Percentiles rank a stretch among this genome's conserved stretches.
Evolutionary conservation across 2,888 invertebrate species (phyloP).

Genomic region (Hoplodrina blanda): DNA sequence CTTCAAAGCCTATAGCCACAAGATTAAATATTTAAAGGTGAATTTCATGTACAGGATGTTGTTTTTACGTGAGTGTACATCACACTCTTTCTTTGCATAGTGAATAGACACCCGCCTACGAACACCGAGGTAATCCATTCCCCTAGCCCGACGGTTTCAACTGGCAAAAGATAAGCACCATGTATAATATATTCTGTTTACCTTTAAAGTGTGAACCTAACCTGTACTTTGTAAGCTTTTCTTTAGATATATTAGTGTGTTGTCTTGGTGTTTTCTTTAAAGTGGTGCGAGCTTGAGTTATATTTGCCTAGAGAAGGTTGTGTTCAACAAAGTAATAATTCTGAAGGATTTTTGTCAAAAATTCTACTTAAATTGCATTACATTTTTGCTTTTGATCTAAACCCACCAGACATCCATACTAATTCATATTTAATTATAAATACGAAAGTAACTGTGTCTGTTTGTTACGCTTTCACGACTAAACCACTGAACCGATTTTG

Average conservation of each 20-base stretch:
- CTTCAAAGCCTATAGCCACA: conserved; percentile 8
- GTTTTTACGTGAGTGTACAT: conserved; percentile 34
- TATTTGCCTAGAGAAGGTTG: background rate
- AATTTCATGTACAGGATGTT: conserved; percentile 13
- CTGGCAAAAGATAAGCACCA: conserved; percentile 41
- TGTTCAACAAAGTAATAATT: background rate
- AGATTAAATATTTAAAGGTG: conserved; percentile 42
- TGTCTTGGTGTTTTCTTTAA: conserved; percentile 23
- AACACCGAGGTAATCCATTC: conserved; percentile 56
- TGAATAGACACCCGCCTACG: conserved; percentile 41
- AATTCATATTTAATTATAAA: too few relatives aligned
- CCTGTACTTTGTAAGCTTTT: conserved; percentile 35
- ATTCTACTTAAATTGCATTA: too few relatives aligned
- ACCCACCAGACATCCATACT: too few relatives aligned
- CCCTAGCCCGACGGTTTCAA: conserved; percentile 46
- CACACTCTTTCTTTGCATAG: conserved; percentile 48
- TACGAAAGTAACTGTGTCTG: too few relatives aligned
- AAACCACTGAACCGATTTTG: too few relatives aligned
- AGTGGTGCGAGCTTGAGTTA: conserved; percentile 5
- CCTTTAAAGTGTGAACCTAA: conserved; percentile 40
- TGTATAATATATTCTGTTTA: conserved; percentile 50
- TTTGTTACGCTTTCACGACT: too few relatives aligned
- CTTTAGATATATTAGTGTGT: conserved; percentile 15
- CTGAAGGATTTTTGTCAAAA: background rate
- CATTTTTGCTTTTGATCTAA: too few relatives aligned